Base-by-base conservation (phyloP, 2,113 vertebrate genomes). In the Microcebus tavaratra region DNA sequence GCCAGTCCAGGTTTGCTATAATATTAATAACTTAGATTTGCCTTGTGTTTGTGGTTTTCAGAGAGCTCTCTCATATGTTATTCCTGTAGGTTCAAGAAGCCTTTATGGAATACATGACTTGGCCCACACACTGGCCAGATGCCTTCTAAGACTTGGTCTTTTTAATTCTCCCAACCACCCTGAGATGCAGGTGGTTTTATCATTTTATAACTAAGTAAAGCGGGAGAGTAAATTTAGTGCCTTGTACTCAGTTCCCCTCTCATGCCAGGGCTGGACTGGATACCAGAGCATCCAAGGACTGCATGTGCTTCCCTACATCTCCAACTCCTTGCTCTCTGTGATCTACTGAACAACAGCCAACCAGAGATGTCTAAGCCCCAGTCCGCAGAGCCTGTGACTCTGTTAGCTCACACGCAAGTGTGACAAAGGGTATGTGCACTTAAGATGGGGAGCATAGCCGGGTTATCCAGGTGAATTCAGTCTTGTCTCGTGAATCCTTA, bases 31-130 rank as follows among this genome's bases (percentile, higher is more conserved):
- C 21, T 72, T 27, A 17, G 48, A 17, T 31, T 39, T 15, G 83
- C n/a, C 4, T 13, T 17, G 20, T 27, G n/a, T 53, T 2, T n/a
- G 31, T 0, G 1, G 14, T 48, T 21, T 21, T 85, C 23, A 39
- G n/a, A 31, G 67, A 3, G 45, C 9, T 31, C 45, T 29, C 12
- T 25, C 0, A 0, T 23, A 0, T 10, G 42, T 70, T 23, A 23
- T 23, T 20, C 34, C 9, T 1, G 25, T 15, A 17, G 48, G 55
- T 57, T 18, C 3, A 3, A 25, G 53, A 59, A 34, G 8, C 0
- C 0, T 55, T 13, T 18, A 4, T 31, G 15, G 15, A 59, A 12
- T 15, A 3, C 10, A 6, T 23, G 34, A 25, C 8, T 42, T 36
- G 17, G 42, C 55, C 61, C 34, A 25, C 4, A 14, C 12, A 25